phyloP scores from a whole-genome alignment of 2,113 vertebrate species.

The Sinocyclocheilus anshuiensis region DNA sequence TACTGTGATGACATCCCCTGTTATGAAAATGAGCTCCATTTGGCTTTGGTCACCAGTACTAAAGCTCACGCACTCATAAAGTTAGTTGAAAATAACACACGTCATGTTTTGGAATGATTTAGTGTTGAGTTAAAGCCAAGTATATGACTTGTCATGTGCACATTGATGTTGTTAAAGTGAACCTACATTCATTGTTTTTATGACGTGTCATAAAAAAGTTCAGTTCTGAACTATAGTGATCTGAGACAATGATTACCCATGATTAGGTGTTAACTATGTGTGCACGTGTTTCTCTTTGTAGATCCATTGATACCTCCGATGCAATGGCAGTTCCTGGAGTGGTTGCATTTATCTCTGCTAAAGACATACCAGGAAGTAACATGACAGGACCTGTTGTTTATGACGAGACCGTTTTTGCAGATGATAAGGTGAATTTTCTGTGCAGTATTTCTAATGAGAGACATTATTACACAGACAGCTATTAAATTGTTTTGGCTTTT shows the following conservation, averaged over 20 bases:
- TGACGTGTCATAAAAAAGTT: slow-evolving; percentile 1
- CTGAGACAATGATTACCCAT: neutral
- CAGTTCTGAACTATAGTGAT: neutral
- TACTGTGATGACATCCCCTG: slow-evolving; percentile 93
- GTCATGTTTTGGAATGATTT: slow-evolving; percentile 3
- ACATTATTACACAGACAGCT: neutral
- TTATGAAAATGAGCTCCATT: slow-evolving; percentile 86
- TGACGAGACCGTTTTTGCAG: slow-evolving; percentile 87
- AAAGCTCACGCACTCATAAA: slow-evolving; percentile 86
- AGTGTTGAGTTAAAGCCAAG: neutral
- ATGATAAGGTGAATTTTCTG: slow-evolving; percentile 68
- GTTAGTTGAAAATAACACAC: slow-evolving; percentile 73
- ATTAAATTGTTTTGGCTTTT: neutral
- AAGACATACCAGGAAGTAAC: slow-evolving; percentile 88
- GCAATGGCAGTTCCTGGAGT: slow-evolving; percentile 83
- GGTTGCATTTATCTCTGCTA: slow-evolving; percentile 80
- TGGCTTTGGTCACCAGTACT: slow-evolving; percentile 87
- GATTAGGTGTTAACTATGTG: neutral
- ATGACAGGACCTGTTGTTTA: slow-evolving; percentile 72
- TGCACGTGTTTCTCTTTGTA: slow-evolving; percentile 57
- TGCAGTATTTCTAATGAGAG: neutral
- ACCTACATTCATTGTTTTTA: neutral
- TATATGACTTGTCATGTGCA: neutral
- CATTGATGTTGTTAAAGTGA: neutral
- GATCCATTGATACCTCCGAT: slow-evolving; percentile 80